A percentile compares a stretch with the other conserved stretches of the same genome.
Evolutionary conservation across 2,797 vertebrate species (phyloP).

Genomic region (Phoebastria nigripes): DNA sequence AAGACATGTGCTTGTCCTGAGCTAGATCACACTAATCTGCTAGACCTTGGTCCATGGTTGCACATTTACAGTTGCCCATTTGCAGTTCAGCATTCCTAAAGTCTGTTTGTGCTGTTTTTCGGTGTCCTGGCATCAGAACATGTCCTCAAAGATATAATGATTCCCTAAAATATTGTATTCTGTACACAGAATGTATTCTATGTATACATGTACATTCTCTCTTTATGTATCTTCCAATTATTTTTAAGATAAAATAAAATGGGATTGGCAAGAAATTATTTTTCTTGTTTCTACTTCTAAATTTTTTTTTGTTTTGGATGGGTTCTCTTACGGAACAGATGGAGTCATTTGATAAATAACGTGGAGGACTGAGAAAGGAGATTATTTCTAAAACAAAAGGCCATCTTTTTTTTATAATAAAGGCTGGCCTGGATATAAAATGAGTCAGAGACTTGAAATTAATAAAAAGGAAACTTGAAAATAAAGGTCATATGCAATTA

Average conservation of each 20-base stretch:
- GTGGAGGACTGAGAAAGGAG: neutral
- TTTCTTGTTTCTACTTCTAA: neutral
- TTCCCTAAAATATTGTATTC: neutral
- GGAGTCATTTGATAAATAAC: neutral
- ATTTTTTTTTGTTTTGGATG: neutral
- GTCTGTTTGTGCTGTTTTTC: neutral
- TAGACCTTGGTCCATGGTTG: neutral
- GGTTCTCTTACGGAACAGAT: neutral
- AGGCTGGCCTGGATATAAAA: neutral
- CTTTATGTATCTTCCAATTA: neutral
- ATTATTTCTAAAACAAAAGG: neutral
- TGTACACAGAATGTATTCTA: neutral
- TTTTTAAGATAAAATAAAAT: neutral
- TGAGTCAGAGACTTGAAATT: neutral
- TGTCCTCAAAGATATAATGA: neutral
- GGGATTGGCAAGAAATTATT: neutral
- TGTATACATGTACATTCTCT: neutral
- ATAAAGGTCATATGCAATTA: constrained; percentile 16
- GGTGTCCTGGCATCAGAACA: neutral
- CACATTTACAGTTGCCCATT: fast-evolving
- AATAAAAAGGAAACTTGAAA: neutral
- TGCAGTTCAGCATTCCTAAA: neutral
- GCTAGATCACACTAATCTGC: neutral
- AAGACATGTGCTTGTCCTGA: neutral
- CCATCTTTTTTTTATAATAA: neutral